Evolutionary conservation across 1,140 invertebrate species (phyloP).

Genomic region (Linepithema humile): DNA sequence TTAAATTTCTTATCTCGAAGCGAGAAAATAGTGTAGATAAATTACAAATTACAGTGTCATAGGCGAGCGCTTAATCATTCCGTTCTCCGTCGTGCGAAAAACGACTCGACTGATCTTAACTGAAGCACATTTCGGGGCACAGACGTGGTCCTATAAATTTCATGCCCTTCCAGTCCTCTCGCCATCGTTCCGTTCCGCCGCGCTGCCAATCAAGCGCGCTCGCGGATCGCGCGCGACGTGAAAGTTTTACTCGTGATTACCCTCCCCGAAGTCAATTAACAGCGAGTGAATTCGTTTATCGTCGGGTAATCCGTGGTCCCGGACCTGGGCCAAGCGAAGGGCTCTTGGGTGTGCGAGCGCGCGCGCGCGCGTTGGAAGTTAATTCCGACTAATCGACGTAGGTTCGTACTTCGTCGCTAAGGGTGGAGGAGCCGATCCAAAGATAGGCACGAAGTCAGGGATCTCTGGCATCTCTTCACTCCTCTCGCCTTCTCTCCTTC

Average conservation of each 20-base stretch:
- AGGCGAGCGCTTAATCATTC: background rate
- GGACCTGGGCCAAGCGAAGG: constrained; percentile 73
- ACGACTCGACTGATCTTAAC: background rate
- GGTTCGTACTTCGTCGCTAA: constrained; percentile 56
- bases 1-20: background rate
- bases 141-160: constrained; percentile 53
- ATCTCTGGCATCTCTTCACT: constrained; percentile 53
- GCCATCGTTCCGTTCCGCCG: background rate
- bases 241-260: constrained; percentile 70
- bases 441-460: constrained; percentile 54
- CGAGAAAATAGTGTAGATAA: background rate
- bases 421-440: constrained; percentile 61
- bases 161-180: constrained; percentile 1
- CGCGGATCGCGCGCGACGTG: constrained; percentile 61
- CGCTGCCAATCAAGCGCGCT: constrained; percentile 61
- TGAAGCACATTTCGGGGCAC: background rate
- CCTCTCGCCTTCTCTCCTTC: background rate
- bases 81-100: background rate
- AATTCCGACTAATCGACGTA: constrained; percentile 76
- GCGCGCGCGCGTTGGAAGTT: constrained; percentile 69
- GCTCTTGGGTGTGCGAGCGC: constrained; percentile 65
- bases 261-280: constrained; percentile 66
- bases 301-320: constrained; percentile 63
- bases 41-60: background rate
- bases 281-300: constrained; percentile 68